phyloP scores from a whole-genome alignment of 2,113 vertebrate genomes.

The Triplophysa rosa region DNA sequence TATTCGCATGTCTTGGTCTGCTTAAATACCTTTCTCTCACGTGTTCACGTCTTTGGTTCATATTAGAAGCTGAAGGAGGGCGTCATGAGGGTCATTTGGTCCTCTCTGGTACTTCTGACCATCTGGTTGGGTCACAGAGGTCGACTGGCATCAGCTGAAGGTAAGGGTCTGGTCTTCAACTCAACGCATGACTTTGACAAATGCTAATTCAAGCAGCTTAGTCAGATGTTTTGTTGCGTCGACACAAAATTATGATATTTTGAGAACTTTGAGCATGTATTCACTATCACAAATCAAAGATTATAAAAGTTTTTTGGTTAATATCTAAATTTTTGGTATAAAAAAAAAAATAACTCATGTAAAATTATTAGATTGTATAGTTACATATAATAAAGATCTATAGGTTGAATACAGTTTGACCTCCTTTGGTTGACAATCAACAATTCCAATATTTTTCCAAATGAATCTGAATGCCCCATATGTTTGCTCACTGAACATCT shows the following conservation, averaged over 20 bases:
- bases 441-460: not conserved
- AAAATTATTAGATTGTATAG: too few relatives aligned
- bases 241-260: not conserved
- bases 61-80: conserved; percentile 61
- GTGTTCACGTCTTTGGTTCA: conserved; percentile 29
- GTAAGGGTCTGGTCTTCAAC: conserved; percentile 56
- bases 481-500: not conserved
- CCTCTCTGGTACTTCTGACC: conserved; percentile 66
- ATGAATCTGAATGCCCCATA: not conserved
- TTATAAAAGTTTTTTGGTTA: not conserved
- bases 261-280: not conserved
- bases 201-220: not conserved
- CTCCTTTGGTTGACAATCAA: too few relatives aligned
- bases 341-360: too few relatives aligned
- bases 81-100: conserved; percentile 72
- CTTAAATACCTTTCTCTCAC: not conserved
- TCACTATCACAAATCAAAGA: not conserved
- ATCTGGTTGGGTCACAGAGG: conserved; percentile 66
- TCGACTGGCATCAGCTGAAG: conserved; percentile 57
- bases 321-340: too few relatives aligned
- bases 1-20: not conserved
- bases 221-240: not conserved
- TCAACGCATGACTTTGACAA: not conserved
- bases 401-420: too few relatives aligned
- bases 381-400: too few relatives aligned